Evolutionary conservation across 2,113 vertebrate genomes (phyloP).

Genomic region (Sula dactylatra): DNA sequence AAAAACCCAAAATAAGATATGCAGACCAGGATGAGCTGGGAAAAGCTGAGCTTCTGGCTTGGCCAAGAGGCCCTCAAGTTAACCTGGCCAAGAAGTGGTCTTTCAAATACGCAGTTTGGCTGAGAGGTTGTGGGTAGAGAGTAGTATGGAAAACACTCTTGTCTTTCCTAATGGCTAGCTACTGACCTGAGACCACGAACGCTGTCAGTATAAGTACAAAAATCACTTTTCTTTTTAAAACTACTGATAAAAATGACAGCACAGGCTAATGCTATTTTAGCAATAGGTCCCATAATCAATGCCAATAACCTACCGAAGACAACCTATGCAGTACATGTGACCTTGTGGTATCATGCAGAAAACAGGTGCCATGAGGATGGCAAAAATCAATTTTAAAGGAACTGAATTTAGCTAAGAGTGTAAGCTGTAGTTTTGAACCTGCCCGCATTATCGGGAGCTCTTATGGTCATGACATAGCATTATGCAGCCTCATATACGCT

Average conservation of each 20-base stretch:
- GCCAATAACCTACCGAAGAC: not conserved
- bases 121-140: not conserved
- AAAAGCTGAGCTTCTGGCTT: not conserved
- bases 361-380: rapidly evolving
- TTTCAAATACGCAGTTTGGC: not conserved
- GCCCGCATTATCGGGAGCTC: not conserved
- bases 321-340: not conserved
- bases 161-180: not conserved
- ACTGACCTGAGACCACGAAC: not conserved
- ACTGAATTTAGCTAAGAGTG: not conserved
- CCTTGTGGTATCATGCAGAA: rapidly evolving
- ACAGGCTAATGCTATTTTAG: not conserved
- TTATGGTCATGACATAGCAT: not conserved
- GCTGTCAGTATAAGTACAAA: not conserved
- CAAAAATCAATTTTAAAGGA: not conserved
- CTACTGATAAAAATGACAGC: not conserved
- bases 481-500: not conserved
- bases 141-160: not conserved
- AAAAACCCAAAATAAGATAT: not conserved
- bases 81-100: not conserved
- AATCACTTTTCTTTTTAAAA: not conserved
- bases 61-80: not conserved
- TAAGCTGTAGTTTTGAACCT: not conserved
- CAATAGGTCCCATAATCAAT: not conserved
- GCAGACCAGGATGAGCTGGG: not conserved